phyloP scores from a whole-genome alignment of 2,113 vertebrate species.

The cat (Felis catus) region DNA sequence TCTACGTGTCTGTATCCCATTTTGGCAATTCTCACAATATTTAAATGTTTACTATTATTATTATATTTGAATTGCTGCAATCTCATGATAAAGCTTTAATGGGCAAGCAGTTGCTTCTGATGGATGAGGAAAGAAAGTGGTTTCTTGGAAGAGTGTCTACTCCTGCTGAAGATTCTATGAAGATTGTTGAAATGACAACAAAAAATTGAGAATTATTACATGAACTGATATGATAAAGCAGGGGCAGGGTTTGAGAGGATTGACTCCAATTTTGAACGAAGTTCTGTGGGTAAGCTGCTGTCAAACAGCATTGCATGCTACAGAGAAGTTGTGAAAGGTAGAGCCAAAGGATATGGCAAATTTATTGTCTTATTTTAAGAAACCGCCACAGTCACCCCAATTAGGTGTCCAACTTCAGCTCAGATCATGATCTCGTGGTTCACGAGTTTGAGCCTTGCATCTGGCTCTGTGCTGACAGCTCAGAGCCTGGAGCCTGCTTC shows the following conservation, averaged over 20 bases:
- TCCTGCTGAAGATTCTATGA: background rate
- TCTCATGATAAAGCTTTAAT: background rate
- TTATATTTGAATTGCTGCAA: background rate
- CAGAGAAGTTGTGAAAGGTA: background rate
- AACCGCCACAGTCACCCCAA: background rate
- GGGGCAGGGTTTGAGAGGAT: background rate
- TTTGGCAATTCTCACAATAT: background rate
- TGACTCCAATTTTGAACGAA: background rate
- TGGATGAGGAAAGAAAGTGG: background rate
- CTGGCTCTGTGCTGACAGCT: too few relatives aligned
- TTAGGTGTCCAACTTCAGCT: too few relatives aligned
- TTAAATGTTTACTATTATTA: background rate
- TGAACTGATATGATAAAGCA: background rate
- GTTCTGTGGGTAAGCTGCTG: background rate
- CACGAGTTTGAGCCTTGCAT: too few relatives aligned
- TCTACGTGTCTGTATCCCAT: background rate
- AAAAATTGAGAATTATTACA: background rate
- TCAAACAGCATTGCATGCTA: background rate
- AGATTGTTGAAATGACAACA: background rate
- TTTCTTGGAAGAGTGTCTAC: background rate
- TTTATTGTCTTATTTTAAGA: background rate
- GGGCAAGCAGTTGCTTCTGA: background rate
- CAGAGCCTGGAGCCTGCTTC: too few relatives aligned
- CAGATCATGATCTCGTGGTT: too few relatives aligned
- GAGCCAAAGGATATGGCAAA: background rate